Conservation (phyloP, 2,113 vertebrate species). For the Corynorhinus townsendii region DNA sequence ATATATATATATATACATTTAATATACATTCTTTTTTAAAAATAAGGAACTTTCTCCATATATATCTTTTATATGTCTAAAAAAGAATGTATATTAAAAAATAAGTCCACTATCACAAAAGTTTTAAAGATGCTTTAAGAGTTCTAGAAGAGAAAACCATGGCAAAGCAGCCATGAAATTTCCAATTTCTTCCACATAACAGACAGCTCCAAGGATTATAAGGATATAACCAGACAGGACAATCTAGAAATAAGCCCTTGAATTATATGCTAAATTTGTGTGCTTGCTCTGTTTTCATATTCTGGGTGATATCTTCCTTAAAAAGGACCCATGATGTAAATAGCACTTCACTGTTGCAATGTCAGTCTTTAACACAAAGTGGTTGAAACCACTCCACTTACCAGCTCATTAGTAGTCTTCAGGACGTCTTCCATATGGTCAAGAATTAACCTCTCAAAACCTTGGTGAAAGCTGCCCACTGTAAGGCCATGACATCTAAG, state of each 20-base stretch:
- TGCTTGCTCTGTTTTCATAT: not conserved
- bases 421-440: not conserved
- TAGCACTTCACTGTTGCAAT: not conserved
- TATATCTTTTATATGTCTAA: no score
- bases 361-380: not conserved
- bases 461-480: slow-evolving; percentile 15
- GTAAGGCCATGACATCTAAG: slow-evolving; percentile 53
- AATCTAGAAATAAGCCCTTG: not conserved
- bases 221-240: not conserved
- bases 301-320: not conserved
- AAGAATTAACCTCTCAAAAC: slow-evolving; percentile 12
- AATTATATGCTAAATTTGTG: not conserved
- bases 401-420: not conserved
- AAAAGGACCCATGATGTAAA: not conserved
- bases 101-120: not conserved
- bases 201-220: not conserved
- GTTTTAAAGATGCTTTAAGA: not conserved
- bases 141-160: slow-evolving; percentile 17
- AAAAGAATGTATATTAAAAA: not conserved
- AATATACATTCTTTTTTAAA: no score
- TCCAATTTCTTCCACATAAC: not conserved
- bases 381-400: not conserved
- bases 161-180: not conserved
- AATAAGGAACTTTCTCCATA: no score
- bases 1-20: no score